Base-by-base conservation (phyloP, 2,888 invertebrate genomes). In the Mythimna pallens region DNA sequence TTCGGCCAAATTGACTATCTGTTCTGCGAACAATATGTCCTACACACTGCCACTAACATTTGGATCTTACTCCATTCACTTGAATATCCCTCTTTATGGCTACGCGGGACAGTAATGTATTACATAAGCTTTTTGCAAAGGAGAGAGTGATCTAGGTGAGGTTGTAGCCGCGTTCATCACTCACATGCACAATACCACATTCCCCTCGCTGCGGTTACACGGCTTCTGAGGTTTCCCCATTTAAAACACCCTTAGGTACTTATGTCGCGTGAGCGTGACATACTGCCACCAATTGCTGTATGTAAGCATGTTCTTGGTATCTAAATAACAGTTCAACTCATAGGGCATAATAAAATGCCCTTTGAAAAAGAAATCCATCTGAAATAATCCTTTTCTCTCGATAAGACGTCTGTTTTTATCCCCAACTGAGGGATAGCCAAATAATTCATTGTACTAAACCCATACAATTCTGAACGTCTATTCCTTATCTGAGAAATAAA, bases 401-500 rank as follows among this genome's bases (percentile, higher is more conserved):
- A 79, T 70, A 83, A 79, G 43, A 59, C 47, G 52, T 67, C 54
- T 34, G 50, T 77, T 85, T 66, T 59, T 72, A 80, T 80, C 65
- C 54, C 43, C 54, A 63, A 69, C 58, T 63, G 50, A 65, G 50
- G 65, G 70, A 74, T 68, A 82, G 65, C 65, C 52, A 70, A 70
- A 71, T 80, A 74, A 83, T 80, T 74, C 68, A 73, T 83, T 65
- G 74, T 70, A 72, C 70, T 82, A 70, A 82, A 50, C 70, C 72
- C 58, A 63, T 65, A 70, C 70, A 74, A 73, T 77, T 76, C 75
- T 68, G 63, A 71, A 78, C 76, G 70, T 70, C 80, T 78, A 83
- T 79, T 86, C 80, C 82, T 86, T 85, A 84, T 80, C 78, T 73
- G 40, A 55, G 70, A 65, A 78, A 73, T 83, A 84, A 86, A 86